These are phyloP conservation scores for Drosophila setosimentum DNA, from an alignment of 2,888 invertebrate genomes.

Conservation along the genomic window DNA sequence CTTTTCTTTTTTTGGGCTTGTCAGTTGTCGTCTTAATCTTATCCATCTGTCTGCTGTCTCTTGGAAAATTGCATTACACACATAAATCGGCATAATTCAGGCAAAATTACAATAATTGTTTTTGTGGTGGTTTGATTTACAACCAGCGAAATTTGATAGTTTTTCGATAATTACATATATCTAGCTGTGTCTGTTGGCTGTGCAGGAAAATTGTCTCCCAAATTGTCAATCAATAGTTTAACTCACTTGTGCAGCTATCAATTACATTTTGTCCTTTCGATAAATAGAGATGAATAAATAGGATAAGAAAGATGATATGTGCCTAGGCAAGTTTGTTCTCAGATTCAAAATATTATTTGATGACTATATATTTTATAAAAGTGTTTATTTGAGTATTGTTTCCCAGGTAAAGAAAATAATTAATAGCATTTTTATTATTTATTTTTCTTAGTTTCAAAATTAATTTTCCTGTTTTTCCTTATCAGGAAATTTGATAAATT, in stretches of 20 bases:
- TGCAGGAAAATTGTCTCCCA: slow-evolving; percentile 57
- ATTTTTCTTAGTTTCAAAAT: background rate
- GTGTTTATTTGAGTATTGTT: background rate
- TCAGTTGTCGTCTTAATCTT: slow-evolving; percentile 39
- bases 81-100: slow-evolving; percentile 36
- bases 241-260: slow-evolving; percentile 41
- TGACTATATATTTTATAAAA: background rate
- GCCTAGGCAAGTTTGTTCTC: background rate
- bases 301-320: slow-evolving; percentile 2
- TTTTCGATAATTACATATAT: slow-evolving; percentile 46
- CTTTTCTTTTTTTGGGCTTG: slow-evolving; percentile 3
- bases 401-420: background rate
- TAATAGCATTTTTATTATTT: background rate
- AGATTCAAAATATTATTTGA: background rate
- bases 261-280: slow-evolving; percentile 40
- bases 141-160: slow-evolving; percentile 66
- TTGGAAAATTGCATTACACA: slow-evolving; percentile 64
- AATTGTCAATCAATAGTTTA: slow-evolving; percentile 29
- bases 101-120: slow-evolving; percentile 41
- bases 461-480: background rate
- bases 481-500: fast-evolving
- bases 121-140: slow-evolving; percentile 29
- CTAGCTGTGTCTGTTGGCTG: slow-evolving; percentile 4
- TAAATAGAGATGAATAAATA: slow-evolving; percentile 16
- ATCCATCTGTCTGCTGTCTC: background rate